phyloP scores from a whole-genome alignment of 1,140 invertebrate species.

The Bathynomus jamesi region DNA sequence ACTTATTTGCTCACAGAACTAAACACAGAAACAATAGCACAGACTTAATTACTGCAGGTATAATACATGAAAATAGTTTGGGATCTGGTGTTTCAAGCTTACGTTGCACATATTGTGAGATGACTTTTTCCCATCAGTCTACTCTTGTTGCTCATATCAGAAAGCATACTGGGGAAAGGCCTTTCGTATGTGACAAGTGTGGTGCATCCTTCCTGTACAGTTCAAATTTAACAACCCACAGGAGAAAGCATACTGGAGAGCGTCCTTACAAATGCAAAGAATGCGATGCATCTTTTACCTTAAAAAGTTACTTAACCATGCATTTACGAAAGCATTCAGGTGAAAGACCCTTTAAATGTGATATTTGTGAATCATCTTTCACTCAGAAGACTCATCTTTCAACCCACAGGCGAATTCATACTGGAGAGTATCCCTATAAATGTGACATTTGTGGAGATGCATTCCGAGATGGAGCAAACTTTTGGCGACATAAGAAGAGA shows the following conservation, averaged over 20 bases:
- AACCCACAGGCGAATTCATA: background rate
- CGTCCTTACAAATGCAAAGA: constrained; percentile 3
- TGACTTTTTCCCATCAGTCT: background rate
- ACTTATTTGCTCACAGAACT: background rate
- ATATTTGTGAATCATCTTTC: background rate
- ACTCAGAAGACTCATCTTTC: background rate
- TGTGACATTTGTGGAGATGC: background rate
- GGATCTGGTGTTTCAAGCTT: background rate
- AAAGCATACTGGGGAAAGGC: constrained; percentile 1
- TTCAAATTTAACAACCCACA: background rate
- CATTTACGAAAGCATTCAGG: background rate
- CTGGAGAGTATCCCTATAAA: constrained; percentile 5
- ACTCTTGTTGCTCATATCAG: background rate
- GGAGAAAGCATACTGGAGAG: constrained; percentile 5
- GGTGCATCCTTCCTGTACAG: background rate
- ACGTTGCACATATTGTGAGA: background rate
- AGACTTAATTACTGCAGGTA: background rate
- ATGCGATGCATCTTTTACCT: background rate
- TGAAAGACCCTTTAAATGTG: constrained; percentile 2
- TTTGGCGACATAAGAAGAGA: background rate
- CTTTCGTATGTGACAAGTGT: background rate
- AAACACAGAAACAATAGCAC: background rate
- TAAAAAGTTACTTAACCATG: constrained; percentile 1
- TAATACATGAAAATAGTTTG: background rate
- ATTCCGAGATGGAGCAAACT: background rate